Evolutionary conservation across 2,113 vertebrate genomes (phyloP).

Genomic region (Toxostoma redivivum): DNA sequence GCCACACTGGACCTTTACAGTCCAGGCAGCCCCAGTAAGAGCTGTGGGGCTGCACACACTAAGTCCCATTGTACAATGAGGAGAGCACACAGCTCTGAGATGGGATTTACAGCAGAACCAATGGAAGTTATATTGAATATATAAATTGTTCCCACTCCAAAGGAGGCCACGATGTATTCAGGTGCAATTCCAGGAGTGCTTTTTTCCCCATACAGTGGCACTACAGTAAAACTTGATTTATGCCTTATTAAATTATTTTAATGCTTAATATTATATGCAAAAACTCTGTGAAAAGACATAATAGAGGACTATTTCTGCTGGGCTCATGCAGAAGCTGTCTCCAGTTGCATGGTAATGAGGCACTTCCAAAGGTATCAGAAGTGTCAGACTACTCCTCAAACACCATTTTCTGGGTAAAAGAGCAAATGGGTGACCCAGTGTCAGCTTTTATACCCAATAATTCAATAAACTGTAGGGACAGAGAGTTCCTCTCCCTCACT

Average conservation of each 20-base stretch:
- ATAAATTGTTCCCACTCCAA: not conserved
- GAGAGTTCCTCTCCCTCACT: not conserved
- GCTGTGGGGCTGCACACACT: accelerated
- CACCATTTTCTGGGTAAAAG: not conserved
- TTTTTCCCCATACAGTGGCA: not conserved
- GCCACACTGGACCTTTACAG: not conserved
- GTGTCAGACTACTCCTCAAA: not conserved
- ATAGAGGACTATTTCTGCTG: not conserved
- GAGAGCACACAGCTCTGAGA: not conserved
- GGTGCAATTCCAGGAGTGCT: not conserved
- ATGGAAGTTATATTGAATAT: not conserved
- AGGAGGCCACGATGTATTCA: not conserved
- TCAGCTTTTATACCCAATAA: not conserved
- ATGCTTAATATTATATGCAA: slow-evolving; percentile 39
- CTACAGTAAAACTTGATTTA: slow-evolving; percentile 27
- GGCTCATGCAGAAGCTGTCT: slow-evolving; percentile 3
- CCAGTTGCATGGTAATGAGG: not conserved
- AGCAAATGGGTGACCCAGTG: not conserved
- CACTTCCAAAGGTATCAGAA: not conserved
- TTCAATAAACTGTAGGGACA: not conserved
- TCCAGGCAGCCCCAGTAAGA: not conserved
- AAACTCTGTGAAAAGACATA: not conserved
- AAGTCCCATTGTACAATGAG: accelerated
- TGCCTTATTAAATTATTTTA: slow-evolving; percentile 38
- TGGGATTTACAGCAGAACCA: not conserved